Evolutionary conservation across 2,797 vertebrate genomes (phyloP), one percentile per base, ranked within the genome.

Genomic region (Tenualosa ilisha): DNA sequence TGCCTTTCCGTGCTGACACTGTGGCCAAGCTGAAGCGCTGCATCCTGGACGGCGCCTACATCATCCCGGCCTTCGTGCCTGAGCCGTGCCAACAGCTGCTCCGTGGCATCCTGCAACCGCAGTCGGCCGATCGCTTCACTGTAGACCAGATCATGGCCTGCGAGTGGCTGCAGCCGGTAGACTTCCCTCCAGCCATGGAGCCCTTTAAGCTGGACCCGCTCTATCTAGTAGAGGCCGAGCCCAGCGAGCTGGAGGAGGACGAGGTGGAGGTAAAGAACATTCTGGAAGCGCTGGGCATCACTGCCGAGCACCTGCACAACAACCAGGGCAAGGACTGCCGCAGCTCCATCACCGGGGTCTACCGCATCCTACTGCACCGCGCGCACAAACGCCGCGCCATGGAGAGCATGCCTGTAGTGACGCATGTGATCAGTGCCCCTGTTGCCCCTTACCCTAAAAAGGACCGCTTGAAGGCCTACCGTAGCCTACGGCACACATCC

Each of bases 1-100:
- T 99, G 98, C 98, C 98, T 0, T 99, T 99, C 91, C 96, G 97
- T 84, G 98, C 98, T 0, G 98, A 99, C 51, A 99, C 97, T 0
- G 98, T 99, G 90, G 96, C 97, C 93, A 99, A 98, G 91, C 94
- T 99, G 82, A 99, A 99, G 89, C 96, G 96, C 87, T 96, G 96
- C 94, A 98, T 99, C 92, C 96, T 99, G 15, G 97, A 98, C 54
- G 98, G 98, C 0, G 88, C 94, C 0, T 99, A 96, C 81, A 84
- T 88, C 0, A 88, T 97, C 84, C 97, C 98, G 11, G 81, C 94
- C 0, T 96, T 95, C 84, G 95, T 99, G 82, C 96, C 97, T 0
- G 96, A 97, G 87, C 90, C 96, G 0, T 99, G 98, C 93, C 96
- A 96, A 93, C 94, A 94, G 88, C 94, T 99, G 85, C 97, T 99